These are phyloP conservation scores for Drosophila multiciliata DNA, from an alignment of 2,888 invertebrate species.

Conservation along the genomic window DNA sequence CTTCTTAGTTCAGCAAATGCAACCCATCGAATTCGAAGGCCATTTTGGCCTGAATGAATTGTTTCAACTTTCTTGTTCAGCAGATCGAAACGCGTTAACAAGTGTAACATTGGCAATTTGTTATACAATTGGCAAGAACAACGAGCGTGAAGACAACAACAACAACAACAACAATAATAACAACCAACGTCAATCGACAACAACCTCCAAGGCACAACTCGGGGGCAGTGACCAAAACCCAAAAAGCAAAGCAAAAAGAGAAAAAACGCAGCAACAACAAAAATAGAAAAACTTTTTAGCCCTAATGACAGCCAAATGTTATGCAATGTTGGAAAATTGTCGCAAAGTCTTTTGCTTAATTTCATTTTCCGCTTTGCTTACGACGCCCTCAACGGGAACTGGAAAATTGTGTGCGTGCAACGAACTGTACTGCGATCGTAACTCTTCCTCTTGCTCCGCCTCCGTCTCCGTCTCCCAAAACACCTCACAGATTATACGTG, in stretches of 20 bases:
- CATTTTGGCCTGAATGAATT: constrained; percentile 21
- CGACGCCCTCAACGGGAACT: constrained; percentile 38
- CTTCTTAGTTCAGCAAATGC: background rate
- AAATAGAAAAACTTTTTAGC: constrained; percentile 23
- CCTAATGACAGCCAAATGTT: constrained; percentile 48
- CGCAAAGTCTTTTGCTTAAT: constrained; percentile 61
- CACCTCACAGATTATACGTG: constrained; percentile 44
- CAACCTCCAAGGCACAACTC: constrained; percentile 7
- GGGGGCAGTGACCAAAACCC: constrained; percentile 51
- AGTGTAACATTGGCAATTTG: constrained; percentile 77
- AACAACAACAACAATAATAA: constrained; percentile 20
- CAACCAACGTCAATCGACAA: background rate
- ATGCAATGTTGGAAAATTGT: constrained; percentile 70
- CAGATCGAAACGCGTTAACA: constrained; percentile 74
- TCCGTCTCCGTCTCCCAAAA: background rate
- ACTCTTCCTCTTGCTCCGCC: constrained; percentile 1
- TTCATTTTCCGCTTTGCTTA: constrained; percentile 71
- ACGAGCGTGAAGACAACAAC: constrained; percentile 41
- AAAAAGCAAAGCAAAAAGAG: constrained; percentile 4
- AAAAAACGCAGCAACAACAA: constrained; percentile 8
- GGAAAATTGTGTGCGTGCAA: constrained; percentile 9
- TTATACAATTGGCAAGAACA: constrained; percentile 71
- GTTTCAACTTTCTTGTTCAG: constrained; percentile 57
- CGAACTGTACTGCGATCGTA: constrained; percentile 5
- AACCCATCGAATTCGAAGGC: constrained; percentile 30